Percentiles rank a stretch among this genome's conserved stretches.
Conservation (phyloP, 2,113 vertebrate genomes). For the Natator depressus region DNA sequence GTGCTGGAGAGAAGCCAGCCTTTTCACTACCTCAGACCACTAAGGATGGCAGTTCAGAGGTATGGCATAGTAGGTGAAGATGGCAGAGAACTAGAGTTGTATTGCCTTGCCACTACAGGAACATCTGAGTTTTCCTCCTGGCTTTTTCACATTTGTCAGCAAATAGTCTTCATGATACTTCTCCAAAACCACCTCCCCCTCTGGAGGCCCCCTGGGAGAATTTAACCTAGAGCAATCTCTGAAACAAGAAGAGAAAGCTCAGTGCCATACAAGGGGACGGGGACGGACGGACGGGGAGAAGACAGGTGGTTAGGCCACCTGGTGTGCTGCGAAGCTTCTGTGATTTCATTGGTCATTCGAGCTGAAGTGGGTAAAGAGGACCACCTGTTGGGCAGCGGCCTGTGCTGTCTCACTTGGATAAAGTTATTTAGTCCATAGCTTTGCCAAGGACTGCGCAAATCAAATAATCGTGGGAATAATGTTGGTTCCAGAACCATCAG, state of each 20-base stretch:
- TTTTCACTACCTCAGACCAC: background rate
- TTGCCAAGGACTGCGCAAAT: background rate
- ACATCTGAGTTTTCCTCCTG: background rate
- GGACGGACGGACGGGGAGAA: no score
- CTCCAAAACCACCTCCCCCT: background rate
- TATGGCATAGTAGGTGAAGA: background rate
- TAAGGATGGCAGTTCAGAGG: background rate
- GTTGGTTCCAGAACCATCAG: background rate
- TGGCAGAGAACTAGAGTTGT: background rate
- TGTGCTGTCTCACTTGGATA: background rate
- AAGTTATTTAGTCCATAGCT: background rate
- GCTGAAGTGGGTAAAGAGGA: background rate
- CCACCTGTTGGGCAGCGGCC: background rate
- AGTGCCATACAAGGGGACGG: fast-evolving
- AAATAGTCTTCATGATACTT: background rate
- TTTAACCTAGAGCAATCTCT: background rate
- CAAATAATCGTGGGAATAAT: background rate
- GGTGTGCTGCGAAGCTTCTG: fast-evolving
- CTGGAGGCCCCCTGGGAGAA: background rate
- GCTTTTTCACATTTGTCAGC: background rate
- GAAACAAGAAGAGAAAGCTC: background rate
- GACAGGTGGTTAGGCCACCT: background rate
- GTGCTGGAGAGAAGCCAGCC: background rate
- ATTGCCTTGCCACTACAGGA: fast-evolving
- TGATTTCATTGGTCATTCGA: fast-evolving